Base-by-base conservation (phyloP, 2,888 invertebrate genomes). In the Pammene fasciana region DNA sequence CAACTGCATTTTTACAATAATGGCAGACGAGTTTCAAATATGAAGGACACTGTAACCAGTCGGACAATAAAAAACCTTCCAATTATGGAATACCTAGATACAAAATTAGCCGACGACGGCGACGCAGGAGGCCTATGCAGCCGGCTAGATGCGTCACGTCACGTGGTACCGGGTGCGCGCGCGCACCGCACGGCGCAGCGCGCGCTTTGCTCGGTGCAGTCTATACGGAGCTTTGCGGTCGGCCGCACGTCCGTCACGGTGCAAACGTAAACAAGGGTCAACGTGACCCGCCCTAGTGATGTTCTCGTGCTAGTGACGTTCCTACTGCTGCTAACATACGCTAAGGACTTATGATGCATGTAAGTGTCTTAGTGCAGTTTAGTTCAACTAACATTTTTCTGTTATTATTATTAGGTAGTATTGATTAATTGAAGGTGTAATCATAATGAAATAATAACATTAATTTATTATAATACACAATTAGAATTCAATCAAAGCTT, bases 341-440 rank as follows among this genome's bases (percentile, higher is more conserved):
- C 83, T 80, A 85, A 82, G 73, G 72, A 76, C 72, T 70, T 82
- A 90, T 88, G 86, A 92, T 92, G 92, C 91, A 92, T 85, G 92
- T 91, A 78, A 92, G 92, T 90, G 79, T 72, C 64, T 18, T 45
- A 26, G 7, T 64, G 5, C 18, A 18, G 50, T 18, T 50, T 9
- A 16, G 16, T 18, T 50, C 2, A 26, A 26, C 14, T 46, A 46
- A 16, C n/a, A 13, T 9, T 48, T 46, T 48, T 48, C 14, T 26
- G 26, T 9, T 0, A 14, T n/a, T 16, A 50, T 8, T 11, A 38
- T 50, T 18, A 11, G 43, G 48, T 46, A 34, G n/a, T 36, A 48
- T 48, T 55, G 16, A n/a, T 50, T 50, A 50, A 14, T 46, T 4
- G 9, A 18, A 60, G 10, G 26, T 34, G 4, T 14, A 16, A 34